A percentile compares a stretch with the other conserved stretches of the same genome.
Evolutionary conservation across 2,113 vertebrate genomes (phyloP).

Genomic region (Rafetus swinhoei): DNA sequence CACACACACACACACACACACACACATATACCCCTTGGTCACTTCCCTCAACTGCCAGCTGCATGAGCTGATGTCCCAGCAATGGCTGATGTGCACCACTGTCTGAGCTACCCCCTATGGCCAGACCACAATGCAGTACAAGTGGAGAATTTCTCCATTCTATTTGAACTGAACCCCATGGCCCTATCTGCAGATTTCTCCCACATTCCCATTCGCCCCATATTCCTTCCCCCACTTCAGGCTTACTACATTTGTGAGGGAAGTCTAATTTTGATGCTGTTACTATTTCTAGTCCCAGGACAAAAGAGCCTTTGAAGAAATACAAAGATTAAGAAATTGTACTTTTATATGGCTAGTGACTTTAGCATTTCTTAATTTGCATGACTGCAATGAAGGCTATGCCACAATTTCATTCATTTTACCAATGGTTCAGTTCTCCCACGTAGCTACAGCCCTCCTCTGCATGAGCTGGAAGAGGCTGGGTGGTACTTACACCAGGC

Average conservation of each 20-base stretch:
- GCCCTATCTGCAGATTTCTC: background rate
- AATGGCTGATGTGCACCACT: no score
- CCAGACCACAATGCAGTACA: background rate
- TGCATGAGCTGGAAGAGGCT: slow-evolving; percentile 9
- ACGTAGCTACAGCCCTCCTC: background rate
- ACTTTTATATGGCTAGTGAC: background rate
- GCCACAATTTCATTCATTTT: background rate
- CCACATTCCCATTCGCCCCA: background rate
- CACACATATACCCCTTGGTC: background rate
- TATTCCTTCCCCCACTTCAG: background rate
- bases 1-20: background rate
- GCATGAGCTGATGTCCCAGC: background rate
- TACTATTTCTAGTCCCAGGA: background rate
- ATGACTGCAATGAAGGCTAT: background rate
- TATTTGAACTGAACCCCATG: fast-evolving
- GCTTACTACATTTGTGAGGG: background rate
- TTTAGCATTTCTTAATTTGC: background rate
- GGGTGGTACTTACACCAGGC: background rate
- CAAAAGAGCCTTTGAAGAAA: slow-evolving; percentile 1
- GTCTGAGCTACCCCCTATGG: background rate
- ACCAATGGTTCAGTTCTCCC: background rate
- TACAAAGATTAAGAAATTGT: background rate
- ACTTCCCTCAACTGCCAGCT: background rate
- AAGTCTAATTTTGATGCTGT: background rate
- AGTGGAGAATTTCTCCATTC: background rate